Percentiles rank a stretch among this genome's conserved stretches.
These are phyloP conservation scores for Aproaerema taeniolella DNA, from an alignment of 2,888 invertebrate species.

Conservation along the genomic window DNA sequence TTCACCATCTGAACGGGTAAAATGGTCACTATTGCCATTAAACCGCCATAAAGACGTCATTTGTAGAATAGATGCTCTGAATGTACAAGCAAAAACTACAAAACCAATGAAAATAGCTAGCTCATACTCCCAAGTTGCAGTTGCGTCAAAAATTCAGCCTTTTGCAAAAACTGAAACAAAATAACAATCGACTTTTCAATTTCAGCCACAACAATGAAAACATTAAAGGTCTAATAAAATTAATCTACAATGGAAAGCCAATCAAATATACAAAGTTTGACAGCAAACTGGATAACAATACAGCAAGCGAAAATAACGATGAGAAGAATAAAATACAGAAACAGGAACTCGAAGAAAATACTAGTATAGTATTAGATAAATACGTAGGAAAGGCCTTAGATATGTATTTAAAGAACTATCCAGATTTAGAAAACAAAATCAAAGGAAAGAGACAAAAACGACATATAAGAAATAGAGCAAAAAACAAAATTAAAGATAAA, in stretches of 20 bases:
- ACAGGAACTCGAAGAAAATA: background rate
- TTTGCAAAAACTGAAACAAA: too few relatives aligned
- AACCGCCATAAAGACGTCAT: too few relatives aligned
- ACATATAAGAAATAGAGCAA: constrained; percentile 34
- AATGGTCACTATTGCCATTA: too few relatives aligned
- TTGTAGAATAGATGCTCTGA: too few relatives aligned
- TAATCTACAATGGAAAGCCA: constrained; percentile 51
- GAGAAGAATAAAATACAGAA: background rate
- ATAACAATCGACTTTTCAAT: background rate
- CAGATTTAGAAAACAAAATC: constrained; percentile 2
- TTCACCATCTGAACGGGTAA: too few relatives aligned
- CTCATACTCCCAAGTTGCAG: too few relatives aligned
- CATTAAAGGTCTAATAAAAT: constrained; percentile 43
- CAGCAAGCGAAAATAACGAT: too few relatives aligned
- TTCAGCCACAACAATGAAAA: constrained; percentile 26
- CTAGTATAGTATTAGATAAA: constrained; percentile 3
- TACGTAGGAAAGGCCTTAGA: constrained; percentile 32
- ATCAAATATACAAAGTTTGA: constrained; percentile 42
- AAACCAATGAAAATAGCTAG: too few relatives aligned
- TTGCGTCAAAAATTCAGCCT: too few relatives aligned
- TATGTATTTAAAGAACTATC: constrained; percentile 34
- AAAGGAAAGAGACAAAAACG: constrained; percentile 38
- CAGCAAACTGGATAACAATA: too few relatives aligned
- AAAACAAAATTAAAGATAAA: constrained; percentile 21
- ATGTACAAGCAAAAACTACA: too few relatives aligned